Conservation (phyloP, 2,888 invertebrate species). For the Synanthedon formicaeformis region DNA sequence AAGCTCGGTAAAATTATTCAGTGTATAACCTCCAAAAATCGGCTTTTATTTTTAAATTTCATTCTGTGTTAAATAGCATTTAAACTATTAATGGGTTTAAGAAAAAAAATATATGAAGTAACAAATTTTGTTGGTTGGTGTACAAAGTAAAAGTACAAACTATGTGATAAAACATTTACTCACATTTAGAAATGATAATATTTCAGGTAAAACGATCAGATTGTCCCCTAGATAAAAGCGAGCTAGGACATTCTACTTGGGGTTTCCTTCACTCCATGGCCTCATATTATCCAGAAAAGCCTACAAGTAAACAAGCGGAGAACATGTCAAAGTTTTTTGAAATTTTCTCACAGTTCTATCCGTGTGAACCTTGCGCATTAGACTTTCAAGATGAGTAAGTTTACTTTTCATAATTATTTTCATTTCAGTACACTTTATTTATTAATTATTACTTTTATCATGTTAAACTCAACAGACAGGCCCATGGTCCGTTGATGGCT, state of each 20-base stretch:
- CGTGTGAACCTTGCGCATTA: conserved; percentile 90
- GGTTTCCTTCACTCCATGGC: conserved; percentile 96
- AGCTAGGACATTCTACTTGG: conserved; percentile 88
- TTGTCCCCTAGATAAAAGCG: conserved; percentile 84
- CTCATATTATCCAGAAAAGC: conserved; percentile 90
- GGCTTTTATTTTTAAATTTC: not conserved
- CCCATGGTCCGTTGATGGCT: too few species aligned
- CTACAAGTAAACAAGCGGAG: conserved; percentile 75
- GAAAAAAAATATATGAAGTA: too few species aligned
- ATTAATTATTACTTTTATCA: not conserved
- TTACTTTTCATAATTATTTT: conserved; percentile 1
- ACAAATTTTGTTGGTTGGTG: too few species aligned
- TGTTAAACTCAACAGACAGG: too few species aligned
- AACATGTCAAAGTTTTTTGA: conserved; percentile 87
- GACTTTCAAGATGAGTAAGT: conserved; percentile 89
- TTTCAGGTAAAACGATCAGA: conserved; percentile 33
- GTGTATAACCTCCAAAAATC: not conserved
- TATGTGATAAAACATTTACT: not conserved
- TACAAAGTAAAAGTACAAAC: too few species aligned
- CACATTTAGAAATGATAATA: not conserved
- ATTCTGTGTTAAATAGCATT: too few species aligned
- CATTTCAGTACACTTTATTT: too few species aligned
- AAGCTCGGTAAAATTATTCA: conserved; percentile 14
- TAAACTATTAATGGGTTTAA: too few species aligned
- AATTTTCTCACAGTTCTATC: conserved; percentile 89